phyloP scores from a whole-genome alignment of 2,888 invertebrate species.

The Epinotia bilunana region DNA sequence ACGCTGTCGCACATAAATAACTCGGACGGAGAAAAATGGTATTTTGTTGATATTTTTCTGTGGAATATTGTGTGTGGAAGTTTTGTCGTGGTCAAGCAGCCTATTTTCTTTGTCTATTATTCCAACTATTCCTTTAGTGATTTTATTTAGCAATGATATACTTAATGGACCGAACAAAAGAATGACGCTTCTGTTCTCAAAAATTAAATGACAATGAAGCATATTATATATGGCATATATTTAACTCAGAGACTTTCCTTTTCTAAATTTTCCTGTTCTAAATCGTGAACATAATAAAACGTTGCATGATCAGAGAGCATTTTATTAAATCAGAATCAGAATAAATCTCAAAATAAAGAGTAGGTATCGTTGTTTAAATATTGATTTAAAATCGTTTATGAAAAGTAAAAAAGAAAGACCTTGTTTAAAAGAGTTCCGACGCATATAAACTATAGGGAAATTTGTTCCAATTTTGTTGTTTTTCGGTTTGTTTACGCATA shows the following conservation, averaged over 20 bases:
- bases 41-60: slow-evolving; percentile 20
- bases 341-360: too few species aligned
- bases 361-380: background rate
- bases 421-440: background rate
- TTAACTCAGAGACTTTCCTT: too few species aligned
- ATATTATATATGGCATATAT: background rate
- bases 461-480: slow-evolving; percentile 17
- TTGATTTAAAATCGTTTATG: background rate
- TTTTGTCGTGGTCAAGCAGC: background rate
- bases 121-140: too few species aligned
- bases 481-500: slow-evolving; percentile 42
- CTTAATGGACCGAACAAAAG: background rate
- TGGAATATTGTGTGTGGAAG: background rate
- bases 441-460: background rate
- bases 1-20: slow-evolving; percentile 43
- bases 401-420: background rate
- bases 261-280: too few species aligned
- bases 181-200: background rate
- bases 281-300: too few species aligned
- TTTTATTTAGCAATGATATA: too few species aligned
- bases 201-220: background rate
- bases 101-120: background rate
- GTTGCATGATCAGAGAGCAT: too few species aligned
- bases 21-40: slow-evolving; percentile 30
- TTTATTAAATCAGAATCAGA: too few species aligned